Evolutionary conservation across 2,797 vertebrate genomes (phyloP).

Genomic region (Lindbergichthys nudifrons): DNA sequence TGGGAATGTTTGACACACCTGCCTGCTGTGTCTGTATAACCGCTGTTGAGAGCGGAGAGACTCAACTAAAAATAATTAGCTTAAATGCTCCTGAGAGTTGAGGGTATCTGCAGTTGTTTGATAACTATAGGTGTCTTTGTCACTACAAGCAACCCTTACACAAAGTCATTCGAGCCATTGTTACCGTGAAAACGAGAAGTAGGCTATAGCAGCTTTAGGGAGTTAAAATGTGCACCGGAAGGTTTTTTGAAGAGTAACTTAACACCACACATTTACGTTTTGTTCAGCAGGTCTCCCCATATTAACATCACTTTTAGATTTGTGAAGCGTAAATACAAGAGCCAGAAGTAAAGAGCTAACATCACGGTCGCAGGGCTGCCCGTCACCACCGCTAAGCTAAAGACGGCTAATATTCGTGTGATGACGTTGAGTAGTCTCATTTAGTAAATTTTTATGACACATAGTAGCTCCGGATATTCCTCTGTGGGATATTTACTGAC

Average conservation of each 20-base stretch:
- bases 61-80: background rate
- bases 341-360: too few relatives aligned
- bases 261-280: too few relatives aligned
- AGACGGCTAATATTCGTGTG: too few relatives aligned
- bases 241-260: background rate
- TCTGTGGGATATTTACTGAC: too few relatives aligned
- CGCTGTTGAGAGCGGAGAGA: background rate
- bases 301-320: too few relatives aligned
- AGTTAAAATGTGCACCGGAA: background rate
- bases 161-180: background rate
- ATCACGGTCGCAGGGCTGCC: too few relatives aligned
- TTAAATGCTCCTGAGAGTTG: background rate
- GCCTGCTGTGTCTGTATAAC: background rate
- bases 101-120: background rate
- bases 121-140: background rate
- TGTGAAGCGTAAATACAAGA: too few relatives aligned
- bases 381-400: too few relatives aligned
- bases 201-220: background rate
- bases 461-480: too few relatives aligned
- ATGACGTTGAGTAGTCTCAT: too few relatives aligned
- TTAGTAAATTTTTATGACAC: too few relatives aligned
- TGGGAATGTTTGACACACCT: background rate
- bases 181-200: background rate
- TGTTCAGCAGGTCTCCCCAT: too few relatives aligned
- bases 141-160: background rate